Base-by-base conservation (phyloP, 2,888 invertebrate genomes). In the Eristalinus aeneus region DNA sequence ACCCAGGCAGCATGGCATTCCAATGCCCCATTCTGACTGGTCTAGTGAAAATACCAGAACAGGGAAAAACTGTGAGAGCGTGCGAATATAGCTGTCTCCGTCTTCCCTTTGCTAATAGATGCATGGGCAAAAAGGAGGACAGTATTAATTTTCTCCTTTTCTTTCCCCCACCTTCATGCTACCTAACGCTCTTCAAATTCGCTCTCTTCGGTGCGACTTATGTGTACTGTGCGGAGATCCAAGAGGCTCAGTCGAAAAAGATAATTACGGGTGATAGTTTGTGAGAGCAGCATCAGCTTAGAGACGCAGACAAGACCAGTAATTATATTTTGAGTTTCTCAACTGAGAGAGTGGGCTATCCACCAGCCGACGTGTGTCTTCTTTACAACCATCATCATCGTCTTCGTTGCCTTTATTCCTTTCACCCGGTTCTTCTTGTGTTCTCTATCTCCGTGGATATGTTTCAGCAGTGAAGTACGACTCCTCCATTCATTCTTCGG, bases 241-340 rank as follows among this genome's bases (percentile, higher is more conserved):
- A 75, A 86, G 86, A 82, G 86, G 69, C 74, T 87, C 87, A 92
- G 92, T 91, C 91, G 91, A 89, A 90, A 91, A 91, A 90, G 90
- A 92, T 92, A 92, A 92, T 92, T 92, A 92, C 91, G 90, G 91
- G 90, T 91, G 92, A 91, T 91, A 91, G 90, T 92, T 91, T 90
- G 82, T 68, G 82, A 86, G 82, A 86, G 82, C 68, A 83, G 78
- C 74, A n/a, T n/a, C n/a, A 63, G 68, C 73, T 72, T 76, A 77
- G 73, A 74, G 67, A 61, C 63, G 64, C 56, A 71, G 68, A 73
- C 78, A 67, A 79, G 68, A 79, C 79, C 63, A 87, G 80, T 84
- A 84, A 84, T 84, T 84, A 87, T 84, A 80, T 60, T 79, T 76
- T 74, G 63, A 56, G 23, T 71, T 83, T 83, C 79, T 54, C 83